Base-by-base conservation (phyloP, 2,888 invertebrate species). In the Coecobrya sp. region DNA sequence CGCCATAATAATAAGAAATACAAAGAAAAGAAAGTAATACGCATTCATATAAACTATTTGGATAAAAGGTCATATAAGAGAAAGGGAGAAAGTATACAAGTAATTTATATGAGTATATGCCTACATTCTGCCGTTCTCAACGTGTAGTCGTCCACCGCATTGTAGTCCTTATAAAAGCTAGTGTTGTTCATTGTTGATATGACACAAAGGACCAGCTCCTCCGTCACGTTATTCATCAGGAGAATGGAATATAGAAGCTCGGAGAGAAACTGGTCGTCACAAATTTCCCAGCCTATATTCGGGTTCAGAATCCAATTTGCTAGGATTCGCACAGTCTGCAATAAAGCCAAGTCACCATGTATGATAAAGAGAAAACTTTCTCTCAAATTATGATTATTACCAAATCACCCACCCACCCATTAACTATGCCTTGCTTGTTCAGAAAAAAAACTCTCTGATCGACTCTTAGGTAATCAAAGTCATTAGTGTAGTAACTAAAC, bases 291-390 rank as follows among this genome's bases (percentile, higher is more conserved):
- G 49, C 95, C 95, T 62, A 95, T 94, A 49, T 45, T 76, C 5
- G 94, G 93, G 84, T 93, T 94, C 55, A 95, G 76, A 68, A 94
- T 94, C 95, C 95, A 95, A 70, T 95, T 95, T 19, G 95, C 95
- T 68, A 95, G 86, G 27, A 94, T 92, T 25, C 94, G 90, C 22
- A 93, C 93, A 49, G 93, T 92, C 94, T 93, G 79, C 0, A 49
- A n/a, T n/a, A n/a, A n/a, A n/a, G n/a, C n/a, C n/a, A n/a, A n/a
- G n/a, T n/a, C n/a, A n/a, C n/a, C n/a, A n/a, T n/a, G n/a, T n/a
- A n/a, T n/a, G n/a, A n/a, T n/a, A n/a, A n/a, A n/a, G n/a, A n/a
- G n/a, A n/a, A n/a, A n/a, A n/a, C n/a, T n/a, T n/a, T n/a, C n/a
- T n/a, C n/a, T n/a, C n/a, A n/a, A n/a, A n/a, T n/a, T n/a, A n/a